Percentiles rank a stretch among this genome's conserved stretches.
These are phyloP conservation scores for Drosophila bocqueti DNA, from an alignment of 1,140 invertebrate species.

Conservation along the genomic window DNA sequence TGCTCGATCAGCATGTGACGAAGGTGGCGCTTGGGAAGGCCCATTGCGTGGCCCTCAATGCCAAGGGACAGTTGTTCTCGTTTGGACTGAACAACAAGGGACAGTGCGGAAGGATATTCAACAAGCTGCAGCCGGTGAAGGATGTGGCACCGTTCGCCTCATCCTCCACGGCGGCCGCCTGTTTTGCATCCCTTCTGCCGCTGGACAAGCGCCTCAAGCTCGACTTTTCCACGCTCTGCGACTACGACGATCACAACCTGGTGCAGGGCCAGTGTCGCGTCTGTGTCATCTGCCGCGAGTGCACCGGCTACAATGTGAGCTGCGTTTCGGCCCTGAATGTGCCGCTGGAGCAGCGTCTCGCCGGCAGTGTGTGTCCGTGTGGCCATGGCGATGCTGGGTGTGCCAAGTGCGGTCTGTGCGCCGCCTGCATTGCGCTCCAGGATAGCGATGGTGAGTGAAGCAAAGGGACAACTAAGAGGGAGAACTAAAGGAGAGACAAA, in stretches of 20 bases:
- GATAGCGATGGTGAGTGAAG: conserved; percentile 69
- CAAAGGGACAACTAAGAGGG: no score
- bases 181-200: conserved; percentile 46
- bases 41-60: conserved; percentile 94
- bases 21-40: conserved; percentile 97
- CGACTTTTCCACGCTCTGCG: conserved; percentile 79
- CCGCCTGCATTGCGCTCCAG: conserved; percentile 88
- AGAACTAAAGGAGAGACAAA: no score
- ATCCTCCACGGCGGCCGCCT: conserved; percentile 47
- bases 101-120: conserved; percentile 97
- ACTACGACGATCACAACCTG: conserved; percentile 82
- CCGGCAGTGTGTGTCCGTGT: conserved; percentile 97
- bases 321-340: conserved; percentile 91
- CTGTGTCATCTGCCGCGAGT: conserved; percentile 96
- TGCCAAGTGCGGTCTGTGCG: conserved; percentile 95
- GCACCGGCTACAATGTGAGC: conserved; percentile 95
- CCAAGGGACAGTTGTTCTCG: conserved; percentile 96
- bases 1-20: conserved; percentile 93
- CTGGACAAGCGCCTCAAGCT: conserved; percentile 73
- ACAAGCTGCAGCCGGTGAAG: conserved; percentile 88
- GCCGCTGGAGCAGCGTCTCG: conserved; percentile 90
- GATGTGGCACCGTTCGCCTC: conserved; percentile 81
- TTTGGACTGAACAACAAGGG: conserved; percentile 99
- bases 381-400: conserved; percentile 98
- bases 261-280: conserved; percentile 83